Conservation (phyloP, 2,113 vertebrate species). For the Gnathonemus longibarbis region DNA sequence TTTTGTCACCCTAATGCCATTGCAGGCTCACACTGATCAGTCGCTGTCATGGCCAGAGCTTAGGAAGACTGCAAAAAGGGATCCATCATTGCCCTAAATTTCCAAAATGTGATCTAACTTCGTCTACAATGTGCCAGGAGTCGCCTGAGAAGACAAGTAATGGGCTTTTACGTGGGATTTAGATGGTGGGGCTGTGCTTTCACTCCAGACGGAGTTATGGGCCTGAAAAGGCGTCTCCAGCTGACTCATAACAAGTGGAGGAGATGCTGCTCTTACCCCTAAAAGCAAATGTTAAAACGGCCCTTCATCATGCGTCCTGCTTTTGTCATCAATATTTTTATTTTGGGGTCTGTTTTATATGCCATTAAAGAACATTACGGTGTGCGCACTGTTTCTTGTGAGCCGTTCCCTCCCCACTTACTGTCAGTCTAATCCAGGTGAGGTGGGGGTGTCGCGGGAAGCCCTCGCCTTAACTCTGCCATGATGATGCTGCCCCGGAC, state of each 20-base stretch:
- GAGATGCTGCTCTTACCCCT: slow-evolving; percentile 50
- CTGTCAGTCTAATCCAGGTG: slow-evolving; percentile 82
- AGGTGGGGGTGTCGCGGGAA: slow-evolving; percentile 70
- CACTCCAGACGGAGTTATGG: neutral
- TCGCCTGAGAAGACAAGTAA: neutral
- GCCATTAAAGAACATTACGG: slow-evolving; percentile 89
- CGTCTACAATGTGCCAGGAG: neutral
- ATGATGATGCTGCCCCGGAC: slow-evolving; percentile 34
- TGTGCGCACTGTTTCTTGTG: slow-evolving; percentile 80
- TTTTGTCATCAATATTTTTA: slow-evolving; percentile 93
- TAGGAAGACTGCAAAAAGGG: neutral
- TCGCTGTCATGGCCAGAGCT: neutral
- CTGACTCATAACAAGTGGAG: slow-evolving; percentile 36
- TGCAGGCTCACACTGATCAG: neutral
- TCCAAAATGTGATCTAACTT: neutral
- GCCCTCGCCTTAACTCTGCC: slow-evolving; percentile 51
- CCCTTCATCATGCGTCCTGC: slow-evolving; percentile 84
- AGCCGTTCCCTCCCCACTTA: slow-evolving; percentile 71
- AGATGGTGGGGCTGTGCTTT: neutral
- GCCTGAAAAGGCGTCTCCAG: neutral
- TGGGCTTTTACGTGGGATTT: neutral
- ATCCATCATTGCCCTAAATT: neutral
- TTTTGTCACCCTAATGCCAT: neutral
- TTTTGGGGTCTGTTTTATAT: slow-evolving; percentile 85
- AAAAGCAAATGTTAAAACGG: slow-evolving; percentile 81